A percentile compares a stretch with the other conserved stretches of the same genome.
Evolutionary conservation across 2,113 vertebrate species (phyloP).

Genomic region (Irena cyanogastra): DNA sequence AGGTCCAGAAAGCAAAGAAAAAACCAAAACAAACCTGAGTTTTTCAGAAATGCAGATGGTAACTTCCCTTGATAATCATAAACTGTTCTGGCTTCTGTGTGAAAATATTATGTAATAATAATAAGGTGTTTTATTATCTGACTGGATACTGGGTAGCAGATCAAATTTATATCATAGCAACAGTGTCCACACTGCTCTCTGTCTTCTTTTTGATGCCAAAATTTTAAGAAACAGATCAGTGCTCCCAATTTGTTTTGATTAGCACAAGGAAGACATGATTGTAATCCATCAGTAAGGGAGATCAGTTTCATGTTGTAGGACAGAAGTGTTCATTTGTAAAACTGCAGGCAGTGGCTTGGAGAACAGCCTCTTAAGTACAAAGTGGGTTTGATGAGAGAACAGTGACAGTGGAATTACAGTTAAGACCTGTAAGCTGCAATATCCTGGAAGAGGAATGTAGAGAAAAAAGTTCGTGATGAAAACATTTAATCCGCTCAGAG

Average conservation of each 20-base stretch:
- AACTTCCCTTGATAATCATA: background rate
- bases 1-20: background rate
- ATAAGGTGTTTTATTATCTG: background rate
- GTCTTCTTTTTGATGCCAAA: background rate
- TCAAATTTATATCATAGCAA: background rate
- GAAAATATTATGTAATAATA: background rate
- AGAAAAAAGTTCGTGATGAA: background rate
- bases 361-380: background rate
- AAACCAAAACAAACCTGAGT: background rate
- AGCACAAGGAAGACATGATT: background rate
- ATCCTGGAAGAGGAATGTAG: background rate
- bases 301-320: background rate
- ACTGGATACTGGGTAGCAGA: background rate
- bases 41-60: background rate
- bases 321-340: background rate
- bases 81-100: background rate
- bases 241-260: background rate
- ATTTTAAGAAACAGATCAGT: background rate
- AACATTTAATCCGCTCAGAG: background rate
- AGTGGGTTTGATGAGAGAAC: background rate
- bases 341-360: background rate
- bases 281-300: background rate
- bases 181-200: background rate
- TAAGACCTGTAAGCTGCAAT: background rate
- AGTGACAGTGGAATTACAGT: background rate